phyloP scores from a whole-genome alignment of 2,888 invertebrate species.

The Anthophora plumipes region DNA sequence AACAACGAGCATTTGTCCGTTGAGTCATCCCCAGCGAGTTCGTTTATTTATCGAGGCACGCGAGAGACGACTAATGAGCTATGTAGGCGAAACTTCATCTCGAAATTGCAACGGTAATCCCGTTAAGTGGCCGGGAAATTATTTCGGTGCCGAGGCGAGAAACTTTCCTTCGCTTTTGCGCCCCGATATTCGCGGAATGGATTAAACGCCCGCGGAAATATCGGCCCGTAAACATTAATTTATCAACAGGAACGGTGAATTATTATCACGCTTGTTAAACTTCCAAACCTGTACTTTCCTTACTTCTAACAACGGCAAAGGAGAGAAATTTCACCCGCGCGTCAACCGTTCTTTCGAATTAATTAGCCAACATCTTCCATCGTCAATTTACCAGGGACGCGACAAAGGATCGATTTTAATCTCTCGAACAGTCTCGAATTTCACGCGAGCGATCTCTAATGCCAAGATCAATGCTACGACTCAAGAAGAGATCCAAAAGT shows the following conservation, averaged over 20 bases:
- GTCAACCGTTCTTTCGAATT: conserved; percentile 6
- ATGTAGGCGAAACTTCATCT: conserved; percentile 26
- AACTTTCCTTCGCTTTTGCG: conserved; percentile 43
- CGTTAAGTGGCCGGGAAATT: conserved; percentile 45
- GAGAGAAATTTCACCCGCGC: not conserved
- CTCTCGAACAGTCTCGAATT: conserved; percentile 2
- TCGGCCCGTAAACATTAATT: conserved; percentile 49
- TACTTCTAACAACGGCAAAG: not conserved
- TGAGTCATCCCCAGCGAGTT: conserved; percentile 1
- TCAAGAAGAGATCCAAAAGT: not conserved
- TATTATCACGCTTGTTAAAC: conserved; percentile 23
- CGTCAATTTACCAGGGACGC: not conserved
- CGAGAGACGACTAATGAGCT: conserved; percentile 43
- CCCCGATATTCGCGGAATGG: conserved; percentile 28
- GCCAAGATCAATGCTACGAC: conserved; percentile 52
- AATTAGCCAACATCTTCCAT: not conserved
- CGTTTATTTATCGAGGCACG: conserved; percentile 33
- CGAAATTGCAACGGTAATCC: conserved; percentile 51
- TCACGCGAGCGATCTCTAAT: not conserved
- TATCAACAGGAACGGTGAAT: conserved; percentile 42
- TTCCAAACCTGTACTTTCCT: not conserved
- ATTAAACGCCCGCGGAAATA: conserved; percentile 47
- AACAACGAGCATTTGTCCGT: conserved; percentile 8
- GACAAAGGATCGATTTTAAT: not conserved
- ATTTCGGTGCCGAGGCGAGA: conserved; percentile 38